A percentile compares a stretch with the other conserved stretches of the same genome.
These are phyloP conservation scores for Melipona beecheii DNA, from an alignment of 2,888 invertebrate species.

Conservation along the genomic window DNA sequence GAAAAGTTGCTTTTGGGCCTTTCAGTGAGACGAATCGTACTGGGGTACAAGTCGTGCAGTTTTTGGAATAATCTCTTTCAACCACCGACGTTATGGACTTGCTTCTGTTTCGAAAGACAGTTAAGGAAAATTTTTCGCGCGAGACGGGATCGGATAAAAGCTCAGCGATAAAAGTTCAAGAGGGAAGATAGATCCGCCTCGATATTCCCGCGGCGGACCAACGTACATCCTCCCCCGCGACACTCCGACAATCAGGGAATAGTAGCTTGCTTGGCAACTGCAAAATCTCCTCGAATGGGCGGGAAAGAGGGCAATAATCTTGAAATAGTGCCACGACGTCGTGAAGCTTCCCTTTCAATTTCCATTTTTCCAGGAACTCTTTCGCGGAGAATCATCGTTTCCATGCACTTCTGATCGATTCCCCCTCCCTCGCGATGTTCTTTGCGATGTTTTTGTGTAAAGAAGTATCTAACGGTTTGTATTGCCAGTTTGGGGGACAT, in stretches of 20 bases:
- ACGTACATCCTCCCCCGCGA: neutral
- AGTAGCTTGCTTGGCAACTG: conserved; percentile 16
- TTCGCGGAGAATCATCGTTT: neutral
- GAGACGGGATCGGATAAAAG: conserved; percentile 10
- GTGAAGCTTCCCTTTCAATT: conserved; percentile 5
- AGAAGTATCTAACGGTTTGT: no score
- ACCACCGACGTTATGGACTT: neutral
- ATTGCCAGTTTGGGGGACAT: no score
- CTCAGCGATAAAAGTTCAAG: neutral
- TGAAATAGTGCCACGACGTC: conserved; percentile 5
- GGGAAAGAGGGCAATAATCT: conserved; percentile 21
- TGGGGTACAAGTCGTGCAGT: no score
- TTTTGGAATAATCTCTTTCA: no score
- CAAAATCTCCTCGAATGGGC: neutral
- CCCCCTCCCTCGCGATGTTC: no score
- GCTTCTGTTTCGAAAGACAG: neutral
- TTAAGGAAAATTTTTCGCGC: neutral
- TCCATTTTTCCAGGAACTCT: neutral
- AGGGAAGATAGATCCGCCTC: neutral
- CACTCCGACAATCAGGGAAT: conserved; percentile 12
- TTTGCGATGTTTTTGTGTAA: neutral
- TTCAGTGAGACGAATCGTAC: no score
- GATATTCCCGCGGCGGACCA: neutral
- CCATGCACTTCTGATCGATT: no score
- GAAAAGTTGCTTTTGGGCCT: no score